Evolutionary conservation across 2,113 vertebrate species (phyloP), one percentile per base, ranked within the genome.

Genomic region (Hippoglossus stenolepis): DNA sequence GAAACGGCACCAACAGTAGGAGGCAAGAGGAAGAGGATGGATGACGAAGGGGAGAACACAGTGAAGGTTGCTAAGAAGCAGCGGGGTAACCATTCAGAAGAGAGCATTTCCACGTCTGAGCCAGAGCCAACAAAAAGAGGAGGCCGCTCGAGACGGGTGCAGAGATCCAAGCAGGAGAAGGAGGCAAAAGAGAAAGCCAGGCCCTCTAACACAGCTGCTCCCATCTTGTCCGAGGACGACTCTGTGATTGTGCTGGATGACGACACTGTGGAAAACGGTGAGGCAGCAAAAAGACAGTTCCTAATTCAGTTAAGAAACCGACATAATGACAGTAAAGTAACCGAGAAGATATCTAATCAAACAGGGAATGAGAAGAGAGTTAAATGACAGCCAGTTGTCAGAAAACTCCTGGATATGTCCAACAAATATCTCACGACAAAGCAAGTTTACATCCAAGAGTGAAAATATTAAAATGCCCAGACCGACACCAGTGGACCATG

Each of bases 11-110:
- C 45, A 80, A 26, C 73, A 4, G 58, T 74, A 0, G 80, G 87
- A 60, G 89, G 87, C 38, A 95, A 95, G 86, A 91, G 94, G 65
- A 95, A 95, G 79, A 90, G 94, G 17, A 81, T 11, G 5, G 76
- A 88, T 1, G 83, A 87, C 38, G 85, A 86, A 28, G 78, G 79
- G 24, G 89, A 67, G 26, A 80, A 51, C 12, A 14, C 43, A 0
- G 79, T 56, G 2, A 94, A 93, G 77, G 59, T 82, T n/a, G 85
- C 92, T 7, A 95, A 95, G 79, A 95, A 94, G 72, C 86, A 80
- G 58, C 87, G 90, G n/a, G 80, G 90, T 24, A 76, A n/a, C 58
- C 71, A n/a, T 11, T 79, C 64, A 9, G 70, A 84, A 11, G 61
- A 81, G 21, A 85, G 38, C 0, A 1, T 70, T 21, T n/a, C 61